These are phyloP conservation scores for Nudaria mundana DNA, from an alignment of 2,888 invertebrate genomes.

Conservation along the genomic window DNA sequence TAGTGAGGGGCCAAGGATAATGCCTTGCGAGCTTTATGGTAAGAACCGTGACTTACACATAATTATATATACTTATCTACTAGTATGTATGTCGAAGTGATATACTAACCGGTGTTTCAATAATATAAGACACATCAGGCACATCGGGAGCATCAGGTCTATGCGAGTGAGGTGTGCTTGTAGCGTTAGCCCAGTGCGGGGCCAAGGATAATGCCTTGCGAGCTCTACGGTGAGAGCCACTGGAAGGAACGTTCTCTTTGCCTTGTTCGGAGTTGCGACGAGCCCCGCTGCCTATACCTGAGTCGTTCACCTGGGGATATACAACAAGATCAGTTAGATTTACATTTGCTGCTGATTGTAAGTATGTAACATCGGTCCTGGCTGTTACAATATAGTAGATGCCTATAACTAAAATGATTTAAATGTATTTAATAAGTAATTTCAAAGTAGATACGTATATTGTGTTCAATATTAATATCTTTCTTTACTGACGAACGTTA, in stretches of 20 bases:
- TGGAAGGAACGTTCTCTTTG: constrained; percentile 85
- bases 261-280: constrained; percentile 62
- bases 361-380: no score
- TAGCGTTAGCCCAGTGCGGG: constrained; percentile 83
- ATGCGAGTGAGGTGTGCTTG: constrained; percentile 65
- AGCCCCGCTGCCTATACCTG: constrained; percentile 67
- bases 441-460: no score
- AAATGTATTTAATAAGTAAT: no score
- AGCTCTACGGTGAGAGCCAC: constrained; percentile 65
- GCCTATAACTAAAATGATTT: no score
- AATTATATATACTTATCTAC: no score
- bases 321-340: no score
- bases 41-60: no score
- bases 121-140: constrained; percentile 86
- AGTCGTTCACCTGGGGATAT: constrained; percentile 57
- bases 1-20: constrained; percentile 87
- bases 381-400: no score
- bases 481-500: no score
- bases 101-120: constrained; percentile 87
- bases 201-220: constrained; percentile 91
- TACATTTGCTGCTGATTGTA: no score
- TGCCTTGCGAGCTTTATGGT: constrained; percentile 90
- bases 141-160: constrained; percentile 34
- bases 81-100: background rate
- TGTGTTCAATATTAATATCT: no score